phyloP scores from a whole-genome alignment of 1,140 invertebrate species.

The Nilaparvata lugens region DNA sequence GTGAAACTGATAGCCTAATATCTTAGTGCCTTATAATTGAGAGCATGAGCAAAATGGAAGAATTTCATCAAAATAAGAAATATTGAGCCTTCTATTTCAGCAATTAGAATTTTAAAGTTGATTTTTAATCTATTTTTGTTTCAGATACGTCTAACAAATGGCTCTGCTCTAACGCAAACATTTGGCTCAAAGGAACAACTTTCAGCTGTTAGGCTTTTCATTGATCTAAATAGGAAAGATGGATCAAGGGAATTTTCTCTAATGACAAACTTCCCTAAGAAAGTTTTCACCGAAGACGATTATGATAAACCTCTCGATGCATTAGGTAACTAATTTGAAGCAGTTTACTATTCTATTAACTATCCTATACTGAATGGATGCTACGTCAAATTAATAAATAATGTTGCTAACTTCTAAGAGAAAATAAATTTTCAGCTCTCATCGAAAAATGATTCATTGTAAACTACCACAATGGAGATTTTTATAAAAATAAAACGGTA shows the following conservation, averaged over 20 bases:
- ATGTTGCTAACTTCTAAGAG: constrained; percentile 11
- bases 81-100: background rate
- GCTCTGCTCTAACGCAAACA: constrained; percentile 57
- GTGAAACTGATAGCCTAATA: too few species aligned
- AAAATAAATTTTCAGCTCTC: too few species aligned
- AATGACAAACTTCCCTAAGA: constrained; percentile 80
- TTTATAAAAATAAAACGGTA: too few species aligned
- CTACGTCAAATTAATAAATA: constrained; percentile 1
- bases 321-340: constrained; percentile 50
- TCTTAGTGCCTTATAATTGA: too few species aligned
- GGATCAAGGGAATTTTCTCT: constrained; percentile 54
- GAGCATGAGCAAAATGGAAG: too few species aligned
- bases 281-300: constrained; percentile 75
- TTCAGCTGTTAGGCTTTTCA: constrained; percentile 74
- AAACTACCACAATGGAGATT: too few species aligned
- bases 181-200: constrained; percentile 82
- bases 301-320: constrained; percentile 74
- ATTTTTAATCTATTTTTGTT: constrained; percentile 13
- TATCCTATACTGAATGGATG: constrained; percentile 10
- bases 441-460: too few species aligned
- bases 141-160: constrained; percentile 53
- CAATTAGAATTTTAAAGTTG: too few species aligned
- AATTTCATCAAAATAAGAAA: constrained; percentile 8
- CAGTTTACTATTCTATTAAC: background rate
- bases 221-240: constrained; percentile 69